phyloP scores from a whole-genome alignment of 2,888 invertebrate genomes.

The Cabera pusaria region DNA sequence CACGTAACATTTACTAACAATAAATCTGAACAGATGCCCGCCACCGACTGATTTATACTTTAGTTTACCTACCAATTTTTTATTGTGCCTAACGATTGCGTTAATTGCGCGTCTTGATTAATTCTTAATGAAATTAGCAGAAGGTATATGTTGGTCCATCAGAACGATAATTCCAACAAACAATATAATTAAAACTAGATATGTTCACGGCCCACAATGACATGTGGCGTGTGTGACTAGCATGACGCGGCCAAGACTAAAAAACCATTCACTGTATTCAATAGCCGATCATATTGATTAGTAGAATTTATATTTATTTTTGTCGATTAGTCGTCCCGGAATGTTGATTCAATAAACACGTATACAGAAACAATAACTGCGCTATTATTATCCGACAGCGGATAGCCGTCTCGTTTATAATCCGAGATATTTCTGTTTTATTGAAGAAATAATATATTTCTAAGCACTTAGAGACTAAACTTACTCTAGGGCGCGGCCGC shows the following conservation, averaged over 20 bases:
- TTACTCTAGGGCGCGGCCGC: too few species aligned
- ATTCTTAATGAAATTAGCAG: constrained; percentile 16
- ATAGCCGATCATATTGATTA: constrained; percentile 12
- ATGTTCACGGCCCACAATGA: constrained; percentile 4
- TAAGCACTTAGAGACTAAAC: constrained; percentile 2
- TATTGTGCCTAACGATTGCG: constrained; percentile 25
- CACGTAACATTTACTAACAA: constrained; percentile 34
- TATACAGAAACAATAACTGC: constrained; percentile 20
- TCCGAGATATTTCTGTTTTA: constrained; percentile 5
- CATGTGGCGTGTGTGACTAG: constrained; percentile 18
- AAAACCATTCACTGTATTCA: constrained; percentile 18
- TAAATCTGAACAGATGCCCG: constrained; percentile 50
- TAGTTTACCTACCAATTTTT: constrained; percentile 33
- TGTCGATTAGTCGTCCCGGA: constrained; percentile 25
- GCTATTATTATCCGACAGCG: constrained; percentile 23
- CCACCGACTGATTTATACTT: constrained; percentile 44
- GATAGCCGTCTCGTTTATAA: constrained; percentile 9
- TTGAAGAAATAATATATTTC: constrained; percentile 7
- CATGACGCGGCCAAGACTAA: constrained; percentile 7
- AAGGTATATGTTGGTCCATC: constrained; percentile 3
- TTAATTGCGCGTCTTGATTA: constrained; percentile 30
- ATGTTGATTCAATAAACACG: constrained; percentile 26
- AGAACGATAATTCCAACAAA: constrained; percentile 12
- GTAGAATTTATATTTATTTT: constrained; percentile 25
- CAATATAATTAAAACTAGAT: constrained; percentile 13